Base-by-base conservation (phyloP, 2,888 invertebrate species). In the Mimumesa dahlbomi region DNA sequence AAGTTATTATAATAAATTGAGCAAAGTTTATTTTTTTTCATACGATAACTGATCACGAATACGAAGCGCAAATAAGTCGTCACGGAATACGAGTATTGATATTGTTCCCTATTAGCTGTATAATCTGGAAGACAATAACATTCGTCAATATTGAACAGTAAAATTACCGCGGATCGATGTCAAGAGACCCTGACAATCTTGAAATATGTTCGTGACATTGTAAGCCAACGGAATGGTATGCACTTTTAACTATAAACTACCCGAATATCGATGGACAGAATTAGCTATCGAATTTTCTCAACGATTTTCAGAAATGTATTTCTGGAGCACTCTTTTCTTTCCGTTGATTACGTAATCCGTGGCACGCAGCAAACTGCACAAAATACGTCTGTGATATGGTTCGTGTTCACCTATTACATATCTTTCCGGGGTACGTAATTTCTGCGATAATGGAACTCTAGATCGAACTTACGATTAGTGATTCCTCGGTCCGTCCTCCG, bases 361-460 rank as follows among this genome's bases (percentile, higher is more conserved):
- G 48, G 34, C 43, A 43, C 31, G 43, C 29, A 9, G 42, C 21
- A 46, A 43, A 49, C 36, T 29, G 40, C 14, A 50, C 45, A 18
- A 57, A 54, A 62, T 62, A 7, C 16, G 13, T 13, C 19, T 43
- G 31, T 31, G 34, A 64, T 31, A 16, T 50, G 25, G 38, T 13
- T 18, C 18, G 4, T 9, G 29, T 49, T 45, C 18, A 38, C 36
- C 14, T 36, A 40, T 57, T 45, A 11, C 25, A 65, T 45, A 31
- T 49, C 36, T 42, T 49, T 49, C 57, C 40, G 49, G 54, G 18
- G 48, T 73, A 45, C 53, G 42, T 63, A 72, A 65, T 57, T 58
- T 45, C 31, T 25, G 31, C 18, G 53, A 65, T 71, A 71, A 46
- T 42, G 22, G 18, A 50, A 21, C 36, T 16, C 7, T 6, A 54